These are phyloP conservation scores for Hydrozoanthus gracilis DNA, from an alignment of 92 coral and sea anemone species.

Conservation along the genomic window DNA sequence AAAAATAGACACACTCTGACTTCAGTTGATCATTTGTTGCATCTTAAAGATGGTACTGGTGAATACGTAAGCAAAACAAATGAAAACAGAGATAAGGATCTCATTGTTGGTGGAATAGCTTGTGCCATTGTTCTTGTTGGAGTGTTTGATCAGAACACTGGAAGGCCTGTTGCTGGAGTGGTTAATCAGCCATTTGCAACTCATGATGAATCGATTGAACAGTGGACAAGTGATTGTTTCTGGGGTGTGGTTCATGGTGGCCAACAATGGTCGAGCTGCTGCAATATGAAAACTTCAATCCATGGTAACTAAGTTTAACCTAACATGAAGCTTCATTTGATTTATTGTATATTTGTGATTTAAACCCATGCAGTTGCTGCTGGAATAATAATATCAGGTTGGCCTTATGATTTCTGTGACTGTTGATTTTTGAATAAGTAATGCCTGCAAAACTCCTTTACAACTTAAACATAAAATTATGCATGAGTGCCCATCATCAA, in stretches of 20 bases:
- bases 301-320: neutral
- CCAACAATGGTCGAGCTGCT: neutral
- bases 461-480: no score
- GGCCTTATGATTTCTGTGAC: neutral
- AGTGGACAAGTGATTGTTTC: constrained; percentile 65
- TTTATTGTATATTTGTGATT: neutral
- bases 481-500: neutral
- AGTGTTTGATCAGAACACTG: constrained; percentile 64
- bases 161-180: constrained; percentile 74
- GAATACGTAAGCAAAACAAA: constrained; percentile 66
- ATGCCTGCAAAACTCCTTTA: neutral
- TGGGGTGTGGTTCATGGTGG: constrained; percentile 55
- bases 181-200: constrained; percentile 75
- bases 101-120: constrained; percentile 66
- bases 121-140: constrained; percentile 83
- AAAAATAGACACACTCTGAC: neutral
- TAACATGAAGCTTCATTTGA: neutral
- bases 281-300: neutral
- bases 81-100: constrained; percentile 45
- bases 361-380: no score
- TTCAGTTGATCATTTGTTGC: neutral
- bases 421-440: neutral
- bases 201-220: constrained; percentile 24
- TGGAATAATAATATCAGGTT: no score
- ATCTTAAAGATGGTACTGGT: constrained; percentile 65